Base-by-base conservation (phyloP, 2,113 vertebrate genomes). In the Perognathus longimembris region DNA sequence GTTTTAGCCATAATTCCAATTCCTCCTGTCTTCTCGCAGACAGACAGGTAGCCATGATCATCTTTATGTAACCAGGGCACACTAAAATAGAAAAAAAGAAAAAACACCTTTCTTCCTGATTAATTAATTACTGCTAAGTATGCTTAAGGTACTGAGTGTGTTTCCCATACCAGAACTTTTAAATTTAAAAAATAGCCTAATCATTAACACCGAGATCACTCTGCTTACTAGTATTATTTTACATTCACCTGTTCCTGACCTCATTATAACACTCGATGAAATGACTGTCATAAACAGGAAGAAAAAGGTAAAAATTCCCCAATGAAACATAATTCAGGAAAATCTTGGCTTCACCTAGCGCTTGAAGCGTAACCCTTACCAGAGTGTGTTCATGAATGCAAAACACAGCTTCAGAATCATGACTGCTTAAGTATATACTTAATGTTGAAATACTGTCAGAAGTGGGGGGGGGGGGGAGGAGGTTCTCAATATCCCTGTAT, bases 161-260 rank as follows among this genome's bases (percentile, higher is more conserved):
- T 97, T 98, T 98, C 97, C 97, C 97, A 98, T 86, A 97, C 81
- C 93, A 97, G 97, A 98, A 98, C 97, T 98, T 98, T 97, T 98
- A 97, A 97, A 98, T 98, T 98, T 97, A 96, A 98, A 98, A 98
- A 98, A 97, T 96, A 97, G 94, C 97, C 96, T 97, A 96, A 97
- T 98, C 97, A 98, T 98, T 98, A 98, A 98, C 93, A 95, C 95
- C 97, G 97, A 98, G 98, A 97, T 97, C 96, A 95, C 95, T 97
- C 95, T 32, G 78, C 97, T 97, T 97, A 98, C 97, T 96, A 97
- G 97, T 97, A 98, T 98, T 98, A 98, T 98, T 98, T 98, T 97
- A 98, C 97, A 97, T 98, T 98, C 97, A 98, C 98, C 98, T 98
- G 97, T 98, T 98, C 97, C 97, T 98, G 98, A 98, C 98, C 97